A percentile compares a stretch with the other conserved stretches of the same genome.
Conservation (phyloP, 2,797 vertebrate genomes). For the Luscinia luscinia region DNA sequence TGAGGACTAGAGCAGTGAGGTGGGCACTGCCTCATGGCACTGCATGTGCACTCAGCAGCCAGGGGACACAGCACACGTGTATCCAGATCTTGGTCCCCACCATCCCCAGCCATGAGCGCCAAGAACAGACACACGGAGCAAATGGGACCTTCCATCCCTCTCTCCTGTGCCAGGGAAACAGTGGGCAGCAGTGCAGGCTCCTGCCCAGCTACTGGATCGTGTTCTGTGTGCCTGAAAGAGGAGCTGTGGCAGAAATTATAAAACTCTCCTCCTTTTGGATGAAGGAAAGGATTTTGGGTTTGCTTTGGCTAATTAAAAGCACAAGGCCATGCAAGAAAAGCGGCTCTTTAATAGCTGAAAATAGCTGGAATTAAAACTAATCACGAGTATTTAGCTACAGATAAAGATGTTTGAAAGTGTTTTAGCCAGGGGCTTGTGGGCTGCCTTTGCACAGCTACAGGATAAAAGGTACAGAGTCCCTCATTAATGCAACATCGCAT, state of each 20-base stretch:
- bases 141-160: neutral
- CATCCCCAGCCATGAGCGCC: fast-evolving
- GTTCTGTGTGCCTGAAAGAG: neutral
- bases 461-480: neutral
- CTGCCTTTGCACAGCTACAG: neutral
- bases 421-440: neutral
- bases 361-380: constrained; percentile 63
- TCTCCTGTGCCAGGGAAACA: neutral
- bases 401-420: constrained; percentile 41
- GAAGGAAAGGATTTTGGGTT: constrained; percentile 34
- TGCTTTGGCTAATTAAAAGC: constrained; percentile 61
- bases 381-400: constrained; percentile 8
- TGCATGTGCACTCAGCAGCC: neutral
- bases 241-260: neutral
- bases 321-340: constrained; percentile 20
- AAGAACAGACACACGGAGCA: neutral
- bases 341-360: constrained; percentile 26
- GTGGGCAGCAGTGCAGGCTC: neutral
- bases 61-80: fast-evolving
- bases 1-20: neutral
- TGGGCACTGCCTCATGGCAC: neutral
- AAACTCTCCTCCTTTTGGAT: constrained; percentile 24
- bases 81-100: neutral
- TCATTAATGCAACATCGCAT: neutral
- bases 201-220: neutral